Evolutionary conservation across 1,140 invertebrate species (phyloP), one percentile per base, ranked within the genome.

Genomic region (Aricia agestis): DNA sequence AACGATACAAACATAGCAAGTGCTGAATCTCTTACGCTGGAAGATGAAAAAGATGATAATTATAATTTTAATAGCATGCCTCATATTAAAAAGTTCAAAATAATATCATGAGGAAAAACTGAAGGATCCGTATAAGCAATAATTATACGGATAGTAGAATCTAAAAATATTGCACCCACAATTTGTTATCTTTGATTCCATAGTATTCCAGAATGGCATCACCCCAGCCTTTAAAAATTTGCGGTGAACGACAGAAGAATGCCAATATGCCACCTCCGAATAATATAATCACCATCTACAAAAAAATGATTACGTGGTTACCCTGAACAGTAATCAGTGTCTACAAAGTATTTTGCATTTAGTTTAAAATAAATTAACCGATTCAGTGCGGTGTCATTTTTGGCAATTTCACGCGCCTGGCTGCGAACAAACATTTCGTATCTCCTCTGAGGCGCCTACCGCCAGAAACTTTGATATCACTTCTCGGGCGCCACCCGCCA

Each of bases 21-120:
- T 6, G 95, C 96, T 0, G 97, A 96, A 83, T 98, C 97, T 76
- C 94, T 94, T n/a, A 96, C 93, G 71, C 95, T 95, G 78, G 41
- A 92, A 93, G 72, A 58, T 70, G 13, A 52, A 68, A 63, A 6
- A 36, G 9, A 6, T 36, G 9, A 36, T 7, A 36, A 66, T 36
- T 7, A 42, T 31, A 59, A 67, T 41, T 52, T 66, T 36, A 66
- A 65, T 32, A n/a, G n/a, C n/a, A n/a, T n/a, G n/a, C n/a, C n/a
- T n/a, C n/a, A n/a, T n/a, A n/a, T n/a, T n/a, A n/a, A n/a, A n/a
- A n/a, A n/a, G n/a, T n/a, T n/a, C n/a, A n/a, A n/a, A n/a, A n/a
- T n/a, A n/a, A n/a, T n/a, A n/a, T n/a, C n/a, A n/a, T n/a, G n/a
- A n/a, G n/a, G n/a, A n/a, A n/a, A n/a, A n/a, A n/a, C n/a, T n/a